phyloP scores from a whole-genome alignment of 1,140 invertebrate genomes.

The Procambarus virginalis region DNA sequence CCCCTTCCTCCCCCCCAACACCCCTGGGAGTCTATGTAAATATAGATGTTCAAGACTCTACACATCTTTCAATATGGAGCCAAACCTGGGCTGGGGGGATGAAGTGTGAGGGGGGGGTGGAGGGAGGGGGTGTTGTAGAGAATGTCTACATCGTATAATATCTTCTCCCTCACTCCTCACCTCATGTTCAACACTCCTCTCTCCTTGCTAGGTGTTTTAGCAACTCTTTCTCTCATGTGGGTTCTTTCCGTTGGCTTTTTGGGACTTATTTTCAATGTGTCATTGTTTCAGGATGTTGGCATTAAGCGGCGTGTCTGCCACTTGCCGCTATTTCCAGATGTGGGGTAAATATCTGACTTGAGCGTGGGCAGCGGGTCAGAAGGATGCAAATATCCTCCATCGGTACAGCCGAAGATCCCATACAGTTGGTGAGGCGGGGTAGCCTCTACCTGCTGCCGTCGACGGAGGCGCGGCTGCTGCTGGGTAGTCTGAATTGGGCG shows the following conservation, averaged over 20 bases:
- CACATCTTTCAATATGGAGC: conserved; percentile 31
- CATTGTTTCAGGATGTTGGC: neutral
- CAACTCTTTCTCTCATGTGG: too few species aligned
- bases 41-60: conserved; percentile 1
- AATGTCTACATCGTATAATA: neutral
- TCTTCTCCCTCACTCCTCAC: neutral
- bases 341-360: conserved; percentile 47
- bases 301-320: conserved; percentile 6
- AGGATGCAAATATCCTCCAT: neutral
- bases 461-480: neutral
- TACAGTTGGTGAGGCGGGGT: neutral
- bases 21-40: neutral
- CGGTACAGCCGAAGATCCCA: conserved; percentile 2
- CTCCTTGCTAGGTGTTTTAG: neutral
- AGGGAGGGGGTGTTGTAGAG: neutral
- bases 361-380: neutral
- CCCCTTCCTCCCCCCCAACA: neutral
- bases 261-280: neutral
- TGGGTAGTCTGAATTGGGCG: conserved; percentile 24
- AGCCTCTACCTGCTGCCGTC: neutral
- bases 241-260: too few species aligned
- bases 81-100: neutral
- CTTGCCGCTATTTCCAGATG: conserved; percentile 46
- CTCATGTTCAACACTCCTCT: neutral
- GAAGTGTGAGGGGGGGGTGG: neutral